Conservation (phyloP, 2,888 invertebrate genomes). For the Chironomus tentans region DNA sequence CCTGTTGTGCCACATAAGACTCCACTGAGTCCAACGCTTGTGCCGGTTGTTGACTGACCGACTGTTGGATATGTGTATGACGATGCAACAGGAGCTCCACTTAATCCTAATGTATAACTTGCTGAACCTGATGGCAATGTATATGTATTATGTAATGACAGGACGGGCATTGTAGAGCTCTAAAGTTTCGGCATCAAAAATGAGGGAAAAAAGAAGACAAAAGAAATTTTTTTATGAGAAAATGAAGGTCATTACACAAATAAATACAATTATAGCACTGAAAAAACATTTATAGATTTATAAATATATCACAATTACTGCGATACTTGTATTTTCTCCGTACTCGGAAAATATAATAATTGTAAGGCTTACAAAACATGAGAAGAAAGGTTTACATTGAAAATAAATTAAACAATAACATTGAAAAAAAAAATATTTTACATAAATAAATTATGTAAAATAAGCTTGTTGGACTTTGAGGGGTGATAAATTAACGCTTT, state of each 20-base stretch:
- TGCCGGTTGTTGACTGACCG: conserved; percentile 36
- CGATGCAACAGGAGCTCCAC: conserved; percentile 36
- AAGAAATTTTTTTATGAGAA: conserved; percentile 28
- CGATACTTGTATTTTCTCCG: no score
- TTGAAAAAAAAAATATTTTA: no score
- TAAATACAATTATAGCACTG: not conserved
- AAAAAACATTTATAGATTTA: no score
- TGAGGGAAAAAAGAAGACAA: conserved; percentile 23
- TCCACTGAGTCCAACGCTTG: conserved; percentile 30
- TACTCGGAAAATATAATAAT: no score
- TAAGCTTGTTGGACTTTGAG: no score
- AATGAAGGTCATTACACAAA: conserved; percentile 25
- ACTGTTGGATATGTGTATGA: conserved; percentile 40
- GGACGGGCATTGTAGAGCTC: conserved; percentile 55
- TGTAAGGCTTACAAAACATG: no score
- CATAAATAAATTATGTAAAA: no score
- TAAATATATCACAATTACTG: no score
- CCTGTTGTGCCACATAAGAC: conserved; percentile 32
- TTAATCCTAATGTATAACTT: conserved; percentile 41
- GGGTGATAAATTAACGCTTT: no score
- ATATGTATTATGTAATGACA: conserved; percentile 46
- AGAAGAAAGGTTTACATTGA: no score
- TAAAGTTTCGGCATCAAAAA: conserved; percentile 39
- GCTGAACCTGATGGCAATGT: conserved; percentile 41
- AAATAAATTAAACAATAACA: no score